phyloP scores from a whole-genome alignment of 2,888 invertebrate species.

The Polydrusus pterygomalis region DNA sequence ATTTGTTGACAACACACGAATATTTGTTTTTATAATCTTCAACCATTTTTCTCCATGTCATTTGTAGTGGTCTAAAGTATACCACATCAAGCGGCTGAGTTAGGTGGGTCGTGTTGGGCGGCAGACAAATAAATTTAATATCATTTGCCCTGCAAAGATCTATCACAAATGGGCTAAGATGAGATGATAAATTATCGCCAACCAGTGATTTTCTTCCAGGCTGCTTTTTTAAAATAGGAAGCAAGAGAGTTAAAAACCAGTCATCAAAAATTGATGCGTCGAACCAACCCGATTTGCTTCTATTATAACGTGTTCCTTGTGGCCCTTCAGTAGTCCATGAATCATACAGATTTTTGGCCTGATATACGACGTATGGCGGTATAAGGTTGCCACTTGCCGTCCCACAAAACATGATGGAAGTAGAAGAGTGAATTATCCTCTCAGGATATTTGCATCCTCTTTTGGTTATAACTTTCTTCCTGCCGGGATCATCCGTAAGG shows the following conservation, averaged over 20 bases:
- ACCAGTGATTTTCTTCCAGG: neutral
- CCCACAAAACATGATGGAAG: constrained; percentile 18
- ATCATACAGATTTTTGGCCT: constrained; percentile 13
- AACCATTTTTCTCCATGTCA: constrained; percentile 4
- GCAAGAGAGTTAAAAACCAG: constrained; percentile 2
- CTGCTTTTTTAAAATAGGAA: constrained; percentile 11
- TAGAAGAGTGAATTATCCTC: constrained; percentile 59
- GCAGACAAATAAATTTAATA: constrained; percentile 16
- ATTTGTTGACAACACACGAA: neutral
- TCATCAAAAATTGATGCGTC: constrained; percentile 10
- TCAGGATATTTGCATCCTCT: constrained; percentile 60
- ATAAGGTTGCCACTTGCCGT: neutral
- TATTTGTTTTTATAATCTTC: constrained; percentile 18
- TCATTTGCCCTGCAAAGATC: constrained; percentile 6
- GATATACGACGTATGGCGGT: constrained; percentile 12
- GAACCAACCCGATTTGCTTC: constrained; percentile 2
- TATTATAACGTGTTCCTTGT: constrained; percentile 4
- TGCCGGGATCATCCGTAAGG: constrained; percentile 61
- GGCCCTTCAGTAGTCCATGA: neutral
- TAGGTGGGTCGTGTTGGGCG: constrained; percentile 3
- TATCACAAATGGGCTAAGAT: neutral
- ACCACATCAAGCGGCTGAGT: constrained; percentile 19
- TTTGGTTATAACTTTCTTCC: constrained; percentile 56
- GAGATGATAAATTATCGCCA: constrained; percentile 5
- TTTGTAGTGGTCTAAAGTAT: constrained; percentile 10